These are phyloP conservation scores for Agrypnus murinus DNA, from an alignment of 2,888 invertebrate genomes.

Conservation along the genomic window DNA sequence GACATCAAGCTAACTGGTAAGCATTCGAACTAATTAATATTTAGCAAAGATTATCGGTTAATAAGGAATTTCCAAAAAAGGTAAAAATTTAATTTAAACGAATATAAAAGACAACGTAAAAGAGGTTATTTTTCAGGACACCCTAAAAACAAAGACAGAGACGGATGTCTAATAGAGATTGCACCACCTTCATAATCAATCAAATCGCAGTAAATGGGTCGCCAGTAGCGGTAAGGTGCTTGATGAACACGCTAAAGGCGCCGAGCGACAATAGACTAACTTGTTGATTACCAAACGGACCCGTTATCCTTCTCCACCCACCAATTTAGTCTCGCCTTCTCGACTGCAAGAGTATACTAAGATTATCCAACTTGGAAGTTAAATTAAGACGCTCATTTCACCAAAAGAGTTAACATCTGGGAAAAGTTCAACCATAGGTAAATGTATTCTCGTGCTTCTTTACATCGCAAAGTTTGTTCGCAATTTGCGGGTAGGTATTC, in stretches of 20 bases:
- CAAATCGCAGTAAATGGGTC: constrained; percentile 51
- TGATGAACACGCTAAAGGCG: constrained; percentile 53
- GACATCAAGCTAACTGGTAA: constrained; percentile 36
- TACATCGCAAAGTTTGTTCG: not conserved
- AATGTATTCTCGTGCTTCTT: constrained; percentile 8
- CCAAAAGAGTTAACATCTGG: constrained; percentile 47
- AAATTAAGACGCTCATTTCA: constrained; percentile 53
- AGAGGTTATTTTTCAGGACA: constrained; percentile 10
- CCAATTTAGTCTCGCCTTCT: constrained; percentile 55
- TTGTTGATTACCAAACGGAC: constrained; percentile 60
- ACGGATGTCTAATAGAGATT: constrained; percentile 27
- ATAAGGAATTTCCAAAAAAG: not conserved
- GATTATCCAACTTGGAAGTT: constrained; percentile 53
- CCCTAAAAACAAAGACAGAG: constrained; percentile 13
- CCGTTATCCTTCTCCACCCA: constrained; percentile 55
- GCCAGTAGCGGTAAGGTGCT: constrained; percentile 45
- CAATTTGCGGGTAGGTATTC: constrained; percentile 14
- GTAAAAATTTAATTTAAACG: constrained; percentile 10
- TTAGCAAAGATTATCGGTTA: not conserved
- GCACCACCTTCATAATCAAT: constrained; percentile 51
- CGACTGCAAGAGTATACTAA: constrained; percentile 46
- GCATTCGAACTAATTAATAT: constrained; percentile 25
- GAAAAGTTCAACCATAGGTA: constrained; percentile 38
- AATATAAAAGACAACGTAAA: not conserved
- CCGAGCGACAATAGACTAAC: constrained; percentile 58